Evolutionary conservation across 2,113 vertebrate genomes (phyloP), one percentile per base, ranked within the genome.

Genomic region (Actinemys pallida): DNA sequence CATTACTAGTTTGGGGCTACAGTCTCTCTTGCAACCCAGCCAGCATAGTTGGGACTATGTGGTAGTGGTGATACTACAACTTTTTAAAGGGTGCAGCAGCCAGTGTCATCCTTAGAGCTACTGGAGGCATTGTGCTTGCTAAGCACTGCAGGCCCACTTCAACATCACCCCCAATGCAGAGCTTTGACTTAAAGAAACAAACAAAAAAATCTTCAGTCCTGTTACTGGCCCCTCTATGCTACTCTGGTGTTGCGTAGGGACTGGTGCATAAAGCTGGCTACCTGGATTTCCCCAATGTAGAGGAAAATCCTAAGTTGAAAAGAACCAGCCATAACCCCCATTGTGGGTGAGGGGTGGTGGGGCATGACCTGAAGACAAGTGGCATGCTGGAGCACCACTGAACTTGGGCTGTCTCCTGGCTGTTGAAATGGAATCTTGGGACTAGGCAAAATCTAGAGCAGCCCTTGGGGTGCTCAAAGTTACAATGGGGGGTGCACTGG

Each of bases 1-100:
- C 39, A 25, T 84, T 86, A 82, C 89, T 53, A 88, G 95, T 92
- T 88, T 69, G 56, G 80, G 87, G 86, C n/a, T 27, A 19, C 82
- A 86, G 76, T 20, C 59, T 49, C 25, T 89, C 96, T 47, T 54
- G 49, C 78, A n/a, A 25, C 52, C 87, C 47, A 86, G 88, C 50
- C 22, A 57, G 27, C 42, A 6, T 16, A 92, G 45, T 47, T 83
- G 39, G 53, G 16, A 69, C 53, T 90, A 89, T 91, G 49, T 29
- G 93, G 75, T 72, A 57, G 6, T 91, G 14, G 75, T 3, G 19
- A 35, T n/a, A n/a, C 31, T 17, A n/a, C 17, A 69, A 14, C 8
- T 69, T n/a, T n/a, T 35, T n/a, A 69, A 69, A 69, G 62, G 35
- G 14, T 65, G 62, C 29, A 65, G 31, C 31, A 65, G 14, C 16